A percentile compares a stretch with the other conserved stretches of the same genome.
These are phyloP conservation scores for Priocnemis perturbator DNA, from an alignment of 2,888 invertebrate genomes.

Conservation along the genomic window DNA sequence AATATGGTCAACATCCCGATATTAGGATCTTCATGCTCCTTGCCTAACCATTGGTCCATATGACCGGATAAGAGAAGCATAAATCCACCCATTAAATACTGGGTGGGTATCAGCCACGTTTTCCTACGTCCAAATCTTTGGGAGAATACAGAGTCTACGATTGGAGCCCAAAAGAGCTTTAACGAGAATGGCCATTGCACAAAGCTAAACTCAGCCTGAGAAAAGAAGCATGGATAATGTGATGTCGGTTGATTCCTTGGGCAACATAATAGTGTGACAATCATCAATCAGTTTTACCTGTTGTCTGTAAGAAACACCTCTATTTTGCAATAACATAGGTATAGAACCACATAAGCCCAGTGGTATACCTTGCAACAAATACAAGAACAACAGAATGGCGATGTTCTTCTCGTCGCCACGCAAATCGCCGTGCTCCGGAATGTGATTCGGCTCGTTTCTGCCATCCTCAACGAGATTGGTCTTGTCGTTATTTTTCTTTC, in stretches of 20 bases:
- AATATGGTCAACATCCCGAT: conserved; percentile 87
- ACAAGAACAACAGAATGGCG: conserved; percentile 91
- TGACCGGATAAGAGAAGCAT: conserved; percentile 91
- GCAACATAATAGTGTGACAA: background rate
- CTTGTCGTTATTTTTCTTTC: conserved; percentile 39
- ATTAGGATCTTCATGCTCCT: conserved; percentile 79
- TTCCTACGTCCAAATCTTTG: conserved; percentile 93
- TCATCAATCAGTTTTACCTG: conserved; percentile 79
- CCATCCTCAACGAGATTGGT: conserved; percentile 38
- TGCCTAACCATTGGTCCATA: conserved; percentile 87
- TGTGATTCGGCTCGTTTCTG: conserved; percentile 20
- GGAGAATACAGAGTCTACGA: conserved; percentile 95
- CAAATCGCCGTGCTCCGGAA: conserved; percentile 64
- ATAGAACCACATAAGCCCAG: conserved; percentile 95
- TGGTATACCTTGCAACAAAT: conserved; percentile 96
- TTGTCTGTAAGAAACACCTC: conserved; percentile 94
- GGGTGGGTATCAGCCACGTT: conserved; percentile 95
- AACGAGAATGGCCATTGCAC: conserved; percentile 94
- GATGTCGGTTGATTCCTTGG: too few relatives aligned
- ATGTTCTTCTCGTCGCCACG: conserved; percentile 88
- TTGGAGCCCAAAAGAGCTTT: conserved; percentile 98
- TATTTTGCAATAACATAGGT: conserved; percentile 95
- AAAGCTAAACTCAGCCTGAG: conserved; percentile 92
- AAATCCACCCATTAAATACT: conserved; percentile 92
- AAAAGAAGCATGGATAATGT: background rate